phyloP scores from a whole-genome alignment of 1,140 invertebrate species.

The Venturia canescens region DNA sequence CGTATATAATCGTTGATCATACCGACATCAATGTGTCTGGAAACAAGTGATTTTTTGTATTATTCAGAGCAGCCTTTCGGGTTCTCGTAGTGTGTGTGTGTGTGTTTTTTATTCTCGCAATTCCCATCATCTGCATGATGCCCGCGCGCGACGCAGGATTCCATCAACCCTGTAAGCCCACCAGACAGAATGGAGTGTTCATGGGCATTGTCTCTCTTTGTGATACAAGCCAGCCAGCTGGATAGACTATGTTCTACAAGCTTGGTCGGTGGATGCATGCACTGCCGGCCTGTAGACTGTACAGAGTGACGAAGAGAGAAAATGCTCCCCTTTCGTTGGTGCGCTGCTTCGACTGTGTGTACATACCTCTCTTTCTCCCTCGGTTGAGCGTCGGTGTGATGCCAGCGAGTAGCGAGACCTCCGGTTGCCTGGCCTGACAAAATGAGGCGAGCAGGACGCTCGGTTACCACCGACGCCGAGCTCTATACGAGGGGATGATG shows the following conservation, averaged over 20 bases:
- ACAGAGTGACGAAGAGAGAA: slow-evolving; percentile 38
- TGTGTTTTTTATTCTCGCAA: slow-evolving; percentile 18
- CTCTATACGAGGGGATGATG: slow-evolving; percentile 57
- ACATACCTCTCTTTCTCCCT: slow-evolving; percentile 36
- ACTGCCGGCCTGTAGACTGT: slow-evolving; percentile 31
- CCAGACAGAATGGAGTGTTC: slow-evolving; percentile 43
- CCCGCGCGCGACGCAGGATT: slow-evolving; percentile 12
- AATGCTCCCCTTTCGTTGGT: slow-evolving; percentile 1
- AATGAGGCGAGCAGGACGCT: slow-evolving; percentile 56
- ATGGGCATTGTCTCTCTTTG: slow-evolving; percentile 46
- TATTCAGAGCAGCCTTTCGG: not conserved
- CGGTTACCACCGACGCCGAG: slow-evolving; percentile 55
- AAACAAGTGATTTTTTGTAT: slow-evolving; percentile 15
- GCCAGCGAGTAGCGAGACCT: slow-evolving; percentile 40
- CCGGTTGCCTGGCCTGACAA: slow-evolving; percentile 54
- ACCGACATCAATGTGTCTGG: not conserved
- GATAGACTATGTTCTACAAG: slow-evolving; percentile 43
- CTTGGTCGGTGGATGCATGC: slow-evolving; percentile 35
- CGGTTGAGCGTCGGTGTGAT: not conserved
- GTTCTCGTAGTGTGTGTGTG: too few relatives aligned
- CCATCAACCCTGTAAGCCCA: slow-evolving; percentile 31
- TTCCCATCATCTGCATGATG: slow-evolving; percentile 24
- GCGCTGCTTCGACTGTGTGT: not conserved
- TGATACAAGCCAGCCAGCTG: slow-evolving; percentile 44
- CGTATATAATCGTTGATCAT: slow-evolving; percentile 7